Percentiles rank a stretch among this genome's conserved stretches.
Evolutionary conservation across 2,797 vertebrate species (phyloP).

Genomic region (Paedocypris micromegethes): DNA sequence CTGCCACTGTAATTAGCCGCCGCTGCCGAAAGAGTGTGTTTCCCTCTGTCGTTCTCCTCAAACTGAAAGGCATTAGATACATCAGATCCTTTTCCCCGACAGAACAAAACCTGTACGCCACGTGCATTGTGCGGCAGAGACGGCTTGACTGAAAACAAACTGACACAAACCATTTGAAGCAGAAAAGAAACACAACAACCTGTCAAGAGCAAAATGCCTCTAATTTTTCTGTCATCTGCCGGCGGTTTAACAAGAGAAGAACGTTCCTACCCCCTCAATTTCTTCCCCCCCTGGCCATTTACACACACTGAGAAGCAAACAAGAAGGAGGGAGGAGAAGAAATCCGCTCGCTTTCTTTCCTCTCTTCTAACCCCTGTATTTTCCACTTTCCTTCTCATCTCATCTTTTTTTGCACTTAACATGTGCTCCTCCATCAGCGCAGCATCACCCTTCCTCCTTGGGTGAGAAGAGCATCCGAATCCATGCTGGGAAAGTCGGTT

Average conservation of each 20-base stretch:
- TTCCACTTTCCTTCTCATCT: constrained; percentile 36
- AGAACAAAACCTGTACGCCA: constrained; percentile 50
- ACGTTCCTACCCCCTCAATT: constrained; percentile 67
- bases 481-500: too few relatives aligned
- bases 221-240: constrained; percentile 83
- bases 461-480: neutral
- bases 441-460: constrained; percentile 4
- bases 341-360: constrained; percentile 38
- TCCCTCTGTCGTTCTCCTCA: constrained; percentile 50
- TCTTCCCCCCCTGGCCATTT: constrained; percentile 58
- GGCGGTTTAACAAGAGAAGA: constrained; percentile 74
- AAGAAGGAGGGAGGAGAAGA: constrained; percentile 50
- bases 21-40: constrained; percentile 64
- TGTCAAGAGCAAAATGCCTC: constrained; percentile 75
- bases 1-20: constrained; percentile 70
- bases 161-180: constrained; percentile 76
- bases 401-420: constrained; percentile 13
- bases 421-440: constrained; percentile 12
- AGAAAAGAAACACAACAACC: constrained; percentile 73
- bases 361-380: constrained; percentile 36
- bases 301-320: constrained; percentile 52
- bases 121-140: constrained; percentile 62
- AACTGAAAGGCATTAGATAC: constrained; percentile 60
- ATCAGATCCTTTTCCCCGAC: constrained; percentile 66
- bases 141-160: constrained; percentile 77